Base-by-base conservation (phyloP, 2,888 invertebrate species). In the Plebejus melissa region DNA sequence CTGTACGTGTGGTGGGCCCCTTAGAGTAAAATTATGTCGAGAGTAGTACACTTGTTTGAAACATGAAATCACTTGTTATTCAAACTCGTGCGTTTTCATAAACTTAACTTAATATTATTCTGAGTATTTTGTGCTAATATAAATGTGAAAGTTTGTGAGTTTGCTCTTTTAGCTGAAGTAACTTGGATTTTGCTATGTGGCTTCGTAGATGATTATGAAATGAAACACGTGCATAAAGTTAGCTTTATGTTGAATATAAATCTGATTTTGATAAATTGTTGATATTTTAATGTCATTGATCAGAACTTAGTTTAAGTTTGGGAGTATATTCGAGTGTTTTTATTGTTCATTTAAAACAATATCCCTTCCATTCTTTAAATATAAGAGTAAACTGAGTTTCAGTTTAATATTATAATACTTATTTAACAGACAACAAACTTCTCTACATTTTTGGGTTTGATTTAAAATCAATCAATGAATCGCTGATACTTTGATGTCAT, bases 271-370 rank as follows among this genome's bases (percentile, higher is more conserved):
- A 60, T 9, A 2, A 28, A 28, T 9, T 7, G 22, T 28, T 28
- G 22, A 60, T 60, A 28, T 28, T 78, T 77, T 82, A 76, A 76
- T 75, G 77, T 78, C 76, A 69, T 71, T 72, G 22, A 77, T 71
- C 75, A 75, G 76, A 75, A 76, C 79, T 80, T 80, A 46, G 82
- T 82, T 79, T 78, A 79, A 82, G 81, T 82, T 82, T 78, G 77
- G 81, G 82, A 83, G 84, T 38, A 38, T 38, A 38, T 38, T 38
- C 6, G 6, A 38, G 38, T 38, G 0, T 38, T 38, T 38, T 38
- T 38, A 38, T 38, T 38, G 5, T 38, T 38, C 6, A 38, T 38
- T 38, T 38, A 41, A 41, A 41, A 41, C 41, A 6, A 6, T 41
- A 41, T 41, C 7, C 6, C 41, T 41, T 41, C 41, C 6, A 1